Evolutionary conservation across 2,113 vertebrate species (phyloP).

Genomic region (Conger conger): DNA sequence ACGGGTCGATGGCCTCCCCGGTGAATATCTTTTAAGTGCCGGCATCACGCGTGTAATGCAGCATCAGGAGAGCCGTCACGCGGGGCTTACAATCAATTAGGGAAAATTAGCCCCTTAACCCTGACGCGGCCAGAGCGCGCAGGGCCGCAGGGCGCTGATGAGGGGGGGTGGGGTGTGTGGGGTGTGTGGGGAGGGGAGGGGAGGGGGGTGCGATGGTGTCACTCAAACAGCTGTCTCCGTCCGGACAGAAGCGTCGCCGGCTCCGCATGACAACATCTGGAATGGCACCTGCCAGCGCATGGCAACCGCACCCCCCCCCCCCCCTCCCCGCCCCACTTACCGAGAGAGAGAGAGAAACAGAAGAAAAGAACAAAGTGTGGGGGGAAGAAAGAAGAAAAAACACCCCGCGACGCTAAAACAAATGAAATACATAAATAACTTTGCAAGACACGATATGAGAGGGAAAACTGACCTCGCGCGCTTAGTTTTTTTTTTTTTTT

Average conservation of each 20-base stretch:
- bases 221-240: background rate
- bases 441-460: background rate
- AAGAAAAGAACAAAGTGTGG: background rate
- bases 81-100: constrained; percentile 75
- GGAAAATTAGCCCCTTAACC: constrained; percentile 69
- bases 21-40: constrained; percentile 51
- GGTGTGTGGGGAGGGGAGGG: background rate
- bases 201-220: background rate
- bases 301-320: no score
- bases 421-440: constrained; percentile 8
- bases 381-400: background rate
- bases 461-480: background rate
- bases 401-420: background rate
- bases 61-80: constrained; percentile 71
- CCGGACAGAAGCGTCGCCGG: background rate
- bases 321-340: no score
- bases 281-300: background rate
- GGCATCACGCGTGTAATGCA: constrained; percentile 52
- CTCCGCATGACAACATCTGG: background rate
- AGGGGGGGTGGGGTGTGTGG: constrained; percentile 23
- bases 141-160: constrained; percentile 34
- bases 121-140: constrained; percentile 10
- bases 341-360: background rate
- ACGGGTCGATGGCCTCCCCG: constrained; percentile 56
- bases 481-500: background rate